Evolutionary conservation across 2,888 invertebrate species (phyloP).

Genomic region (Euplagia quadripunctaria): DNA sequence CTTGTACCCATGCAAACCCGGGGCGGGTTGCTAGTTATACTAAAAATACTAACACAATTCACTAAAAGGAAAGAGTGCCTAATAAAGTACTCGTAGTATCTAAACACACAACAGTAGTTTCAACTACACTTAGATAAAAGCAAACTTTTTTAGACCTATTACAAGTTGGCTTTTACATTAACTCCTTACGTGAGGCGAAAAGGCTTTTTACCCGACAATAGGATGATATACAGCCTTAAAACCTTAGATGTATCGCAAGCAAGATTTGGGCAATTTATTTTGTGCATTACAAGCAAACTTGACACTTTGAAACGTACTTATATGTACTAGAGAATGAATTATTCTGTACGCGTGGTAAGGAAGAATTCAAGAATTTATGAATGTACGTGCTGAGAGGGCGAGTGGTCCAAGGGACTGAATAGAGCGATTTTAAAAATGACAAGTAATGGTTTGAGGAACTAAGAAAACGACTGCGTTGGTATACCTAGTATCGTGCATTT

Average conservation of each 20-base stretch:
- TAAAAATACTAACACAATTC: no score
- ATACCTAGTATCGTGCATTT: no score
- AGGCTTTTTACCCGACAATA: constrained; percentile 5
- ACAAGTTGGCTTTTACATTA: constrained; percentile 1
- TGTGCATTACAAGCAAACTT: constrained; percentile 45
- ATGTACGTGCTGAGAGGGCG: constrained; percentile 59
- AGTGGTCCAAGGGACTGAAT: constrained; percentile 31
- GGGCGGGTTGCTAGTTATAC: no score
- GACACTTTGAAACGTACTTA: constrained; percentile 44
- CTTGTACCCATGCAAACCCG: no score
- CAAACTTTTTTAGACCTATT: background rate
- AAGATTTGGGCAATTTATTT: constrained; percentile 45
- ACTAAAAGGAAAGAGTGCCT: no score
- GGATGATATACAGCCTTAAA: constrained; percentile 12
- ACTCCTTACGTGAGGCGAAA: background rate
- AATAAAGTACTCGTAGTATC: background rate
- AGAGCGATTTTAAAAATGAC: constrained; percentile 15
- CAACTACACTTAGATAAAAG: background rate
- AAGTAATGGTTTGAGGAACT: no score
- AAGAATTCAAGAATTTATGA: constrained; percentile 69
- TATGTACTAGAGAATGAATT: constrained; percentile 65
- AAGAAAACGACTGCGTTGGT: no score
- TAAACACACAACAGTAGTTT: no score
- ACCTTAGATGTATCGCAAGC: constrained; percentile 25
- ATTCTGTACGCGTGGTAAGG: constrained; percentile 60